Conservation (phyloP, 2,888 invertebrate species). For the Gastrophysa polygoni region DNA sequence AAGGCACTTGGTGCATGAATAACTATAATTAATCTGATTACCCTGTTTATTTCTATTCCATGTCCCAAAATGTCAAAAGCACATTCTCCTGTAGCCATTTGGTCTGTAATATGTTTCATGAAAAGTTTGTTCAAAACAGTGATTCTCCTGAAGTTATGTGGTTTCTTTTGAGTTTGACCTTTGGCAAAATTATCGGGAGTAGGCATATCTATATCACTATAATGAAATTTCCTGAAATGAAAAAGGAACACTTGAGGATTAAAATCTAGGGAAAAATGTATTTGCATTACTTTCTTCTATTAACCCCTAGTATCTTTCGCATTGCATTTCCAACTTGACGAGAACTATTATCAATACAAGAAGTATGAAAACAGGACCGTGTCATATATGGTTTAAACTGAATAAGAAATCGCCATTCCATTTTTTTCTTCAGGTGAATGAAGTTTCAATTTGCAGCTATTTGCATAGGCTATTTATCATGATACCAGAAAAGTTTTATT, state of each 20-base stretch:
- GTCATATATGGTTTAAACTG: neutral
- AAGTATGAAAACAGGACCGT: conserved; percentile 1
- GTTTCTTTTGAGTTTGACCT: conserved; percentile 59
- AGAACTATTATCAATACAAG: neutral
- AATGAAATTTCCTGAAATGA: conserved; percentile 41
- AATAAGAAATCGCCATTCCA: neutral
- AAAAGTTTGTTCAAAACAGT: conserved; percentile 79
- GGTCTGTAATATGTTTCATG: conserved; percentile 79
- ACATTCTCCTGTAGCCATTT: conserved; percentile 75
- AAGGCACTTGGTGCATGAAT: no score
- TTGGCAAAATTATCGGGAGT: conserved; percentile 52
- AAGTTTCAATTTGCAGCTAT: no score
- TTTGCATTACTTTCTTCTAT: conserved; percentile 31
- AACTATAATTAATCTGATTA: conserved; percentile 43
- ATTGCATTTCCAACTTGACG: conserved; percentile 40
- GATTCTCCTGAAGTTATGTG: conserved; percentile 65
- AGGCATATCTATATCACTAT: conserved; percentile 45
- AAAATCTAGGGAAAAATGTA: neutral
- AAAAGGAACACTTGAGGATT: neutral
- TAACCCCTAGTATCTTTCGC: conserved; percentile 40
- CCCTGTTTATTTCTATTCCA: conserved; percentile 76
- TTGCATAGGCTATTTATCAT: no score
- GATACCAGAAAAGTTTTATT: no score
- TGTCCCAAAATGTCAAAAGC: conserved; percentile 67
- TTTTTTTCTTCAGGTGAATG: neutral